Conservation (phyloP, 2,797 vertebrate species). For the Cottoperca gobio region DNA sequence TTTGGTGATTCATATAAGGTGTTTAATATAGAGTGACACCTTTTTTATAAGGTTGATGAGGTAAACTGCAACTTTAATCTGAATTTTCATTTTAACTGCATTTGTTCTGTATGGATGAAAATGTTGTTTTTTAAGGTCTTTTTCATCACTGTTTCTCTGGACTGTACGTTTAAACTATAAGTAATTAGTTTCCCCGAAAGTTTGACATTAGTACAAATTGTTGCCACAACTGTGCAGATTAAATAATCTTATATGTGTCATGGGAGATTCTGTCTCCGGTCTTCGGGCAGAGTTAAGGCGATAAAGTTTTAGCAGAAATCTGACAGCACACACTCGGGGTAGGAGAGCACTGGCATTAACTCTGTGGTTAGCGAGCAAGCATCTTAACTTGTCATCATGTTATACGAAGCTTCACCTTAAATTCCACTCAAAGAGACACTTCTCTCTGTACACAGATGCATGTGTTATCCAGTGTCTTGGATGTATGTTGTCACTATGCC, state of each 20-base stretch:
- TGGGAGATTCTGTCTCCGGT: conserved; percentile 5
- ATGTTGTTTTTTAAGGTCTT: neutral
- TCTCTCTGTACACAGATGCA: neutral
- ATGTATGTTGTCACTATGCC: neutral
- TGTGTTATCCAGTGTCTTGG: neutral
- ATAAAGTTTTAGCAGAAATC: conserved; percentile 10
- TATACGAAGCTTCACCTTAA: neutral
- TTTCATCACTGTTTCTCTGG: neutral
- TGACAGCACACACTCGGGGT: conserved; percentile 5
- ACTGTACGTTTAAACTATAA: neutral
- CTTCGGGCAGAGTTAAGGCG: conserved; percentile 10
- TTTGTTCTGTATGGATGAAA: neutral
- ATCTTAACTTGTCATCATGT: conserved; percentile 16
- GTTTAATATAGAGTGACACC: neutral
- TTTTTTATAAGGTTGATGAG: neutral
- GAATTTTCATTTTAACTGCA: neutral
- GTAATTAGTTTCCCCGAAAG: neutral
- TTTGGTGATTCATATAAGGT: neutral
- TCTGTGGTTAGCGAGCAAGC: conserved; percentile 4
- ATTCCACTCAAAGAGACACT: neutral
- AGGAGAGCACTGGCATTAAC: conserved; percentile 3
- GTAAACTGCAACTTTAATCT: neutral
- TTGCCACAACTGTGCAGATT: neutral
- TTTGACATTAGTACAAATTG: neutral
- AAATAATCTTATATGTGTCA: conserved; percentile 21